Evolutionary conservation across 2,888 invertebrate species (phyloP).

Genomic region (Ferrisia virgata): DNA sequence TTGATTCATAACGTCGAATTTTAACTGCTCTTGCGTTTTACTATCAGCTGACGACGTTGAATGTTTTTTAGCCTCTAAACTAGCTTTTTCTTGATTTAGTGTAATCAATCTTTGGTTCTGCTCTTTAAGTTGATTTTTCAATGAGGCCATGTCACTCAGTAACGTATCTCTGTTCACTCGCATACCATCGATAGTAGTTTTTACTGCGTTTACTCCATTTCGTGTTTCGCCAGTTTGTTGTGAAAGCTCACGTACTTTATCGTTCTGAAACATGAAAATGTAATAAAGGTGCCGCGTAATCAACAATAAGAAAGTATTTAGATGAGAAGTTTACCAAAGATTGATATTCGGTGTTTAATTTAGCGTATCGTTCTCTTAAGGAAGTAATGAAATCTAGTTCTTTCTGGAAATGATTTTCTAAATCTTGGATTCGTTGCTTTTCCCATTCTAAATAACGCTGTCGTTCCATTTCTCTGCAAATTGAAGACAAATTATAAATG

Average conservation of each 20-base stretch:
- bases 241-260: conserved; percentile 73
- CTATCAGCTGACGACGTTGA: conserved; percentile 51
- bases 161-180: conserved; percentile 82
- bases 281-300: no score
- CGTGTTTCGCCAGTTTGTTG: conserved; percentile 78
- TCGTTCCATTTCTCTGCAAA: conserved; percentile 80
- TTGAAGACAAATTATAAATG: no score
- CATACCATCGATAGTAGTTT: conserved; percentile 86
- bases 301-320: no score
- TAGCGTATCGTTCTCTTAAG: conserved; percentile 83
- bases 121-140: conserved; percentile 78
- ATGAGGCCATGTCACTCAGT: conserved; percentile 78
- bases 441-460: conserved; percentile 96
- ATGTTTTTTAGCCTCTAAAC: conserved; percentile 59
- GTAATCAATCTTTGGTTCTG: conserved; percentile 72
- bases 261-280: conserved; percentile 60
- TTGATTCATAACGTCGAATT: conserved; percentile 65
- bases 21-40: conserved; percentile 59
- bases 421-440: conserved; percentile 81
- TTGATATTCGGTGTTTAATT: conserved; percentile 73
- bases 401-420: conserved; percentile 79
- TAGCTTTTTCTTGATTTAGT: conserved; percentile 78
- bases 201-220: conserved; percentile 83
- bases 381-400: conserved; percentile 81
- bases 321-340: conserved; percentile 56